Percentiles rank a stretch among this genome's conserved stretches.
Conservation (phyloP, 2,797 vertebrate species). For the Pempheris klunzingeri region DNA sequence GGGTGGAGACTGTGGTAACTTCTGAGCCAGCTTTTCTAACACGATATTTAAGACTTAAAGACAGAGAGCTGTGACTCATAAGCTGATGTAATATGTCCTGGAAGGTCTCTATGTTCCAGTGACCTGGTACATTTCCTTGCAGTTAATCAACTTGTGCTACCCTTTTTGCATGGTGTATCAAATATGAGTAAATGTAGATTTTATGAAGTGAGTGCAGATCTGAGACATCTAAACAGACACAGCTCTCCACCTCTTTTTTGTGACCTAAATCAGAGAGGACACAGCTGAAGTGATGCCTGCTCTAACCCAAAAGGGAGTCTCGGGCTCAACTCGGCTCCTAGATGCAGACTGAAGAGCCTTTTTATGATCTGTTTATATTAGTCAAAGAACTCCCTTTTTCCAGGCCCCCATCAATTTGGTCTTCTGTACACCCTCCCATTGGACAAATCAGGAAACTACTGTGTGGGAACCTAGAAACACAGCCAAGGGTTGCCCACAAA, state of each 20-base stretch:
- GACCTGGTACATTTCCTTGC: conserved; percentile 47
- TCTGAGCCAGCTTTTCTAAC: conserved; percentile 53
- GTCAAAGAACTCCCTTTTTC: conserved; percentile 68
- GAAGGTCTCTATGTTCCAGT: conserved; percentile 31
- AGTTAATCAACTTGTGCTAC: conserved; percentile 28
- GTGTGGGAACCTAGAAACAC: conserved; percentile 65
- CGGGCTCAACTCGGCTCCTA: conserved; percentile 59
- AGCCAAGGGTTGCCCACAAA: conserved; percentile 18
- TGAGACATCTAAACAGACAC: conserved; percentile 47
- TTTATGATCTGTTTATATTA: conserved; percentile 81
- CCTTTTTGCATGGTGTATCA: conserved; percentile 19
- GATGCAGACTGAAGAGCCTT: conserved; percentile 68
- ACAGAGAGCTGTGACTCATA: conserved; percentile 29
- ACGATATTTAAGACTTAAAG: conserved; percentile 35
- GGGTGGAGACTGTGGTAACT: conserved; percentile 42
- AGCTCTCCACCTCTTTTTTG: conserved; percentile 17
- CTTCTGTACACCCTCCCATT: conserved; percentile 29
- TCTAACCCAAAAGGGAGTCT: conserved; percentile 27
- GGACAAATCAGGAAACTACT: conserved; percentile 57
- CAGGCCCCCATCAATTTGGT: conserved; percentile 30
- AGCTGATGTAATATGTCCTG: conserved; percentile 51
- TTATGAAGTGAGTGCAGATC: conserved; percentile 52
- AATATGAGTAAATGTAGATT: conserved; percentile 36
- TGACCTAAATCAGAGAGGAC: conserved; percentile 40
- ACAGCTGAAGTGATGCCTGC: conserved; percentile 29